Conservation (phyloP, 1,140 invertebrate genomes). For the Drosophila ercepeae region DNA sequence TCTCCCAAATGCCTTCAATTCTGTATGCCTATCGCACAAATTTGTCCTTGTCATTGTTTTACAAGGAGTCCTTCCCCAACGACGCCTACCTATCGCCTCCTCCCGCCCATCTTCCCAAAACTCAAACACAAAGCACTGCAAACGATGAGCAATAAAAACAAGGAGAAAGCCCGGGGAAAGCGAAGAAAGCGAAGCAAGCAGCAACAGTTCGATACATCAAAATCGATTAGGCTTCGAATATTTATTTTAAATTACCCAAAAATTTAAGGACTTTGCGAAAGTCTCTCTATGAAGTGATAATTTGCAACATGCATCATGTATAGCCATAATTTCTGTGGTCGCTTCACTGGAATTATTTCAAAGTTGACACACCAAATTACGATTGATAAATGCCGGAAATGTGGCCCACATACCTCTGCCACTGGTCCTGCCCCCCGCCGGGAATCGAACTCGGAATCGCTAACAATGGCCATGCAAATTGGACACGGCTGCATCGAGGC, state of each 20-base stretch:
- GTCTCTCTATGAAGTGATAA: not conserved
- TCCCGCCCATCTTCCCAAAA: constrained; percentile 4
- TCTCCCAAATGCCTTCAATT: not conserved
- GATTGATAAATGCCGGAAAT: constrained; percentile 50
- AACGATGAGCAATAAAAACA: not conserved
- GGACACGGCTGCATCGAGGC: constrained; percentile 22
- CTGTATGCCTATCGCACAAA: constrained; percentile 60
- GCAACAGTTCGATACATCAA: not conserved
- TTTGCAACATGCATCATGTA: not conserved
- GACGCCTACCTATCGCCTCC: no score
- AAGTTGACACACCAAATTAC: constrained; percentile 43
- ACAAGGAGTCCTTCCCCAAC: constrained; percentile 33
- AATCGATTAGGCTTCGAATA: not conserved
- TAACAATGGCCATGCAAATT: constrained; percentile 43
- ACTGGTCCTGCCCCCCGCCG: constrained; percentile 2
- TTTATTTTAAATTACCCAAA: not conserved
- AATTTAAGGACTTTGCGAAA: not conserved
- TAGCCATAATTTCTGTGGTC: not conserved
- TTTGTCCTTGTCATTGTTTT: constrained; percentile 75
- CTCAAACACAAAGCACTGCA: constrained; percentile 12
- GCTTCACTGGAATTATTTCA: constrained; percentile 46
- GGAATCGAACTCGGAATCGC: not conserved
- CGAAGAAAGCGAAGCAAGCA: not conserved
- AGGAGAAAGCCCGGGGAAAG: not conserved
- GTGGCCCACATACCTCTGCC: constrained; percentile 2